phyloP scores from a whole-genome alignment of 37 sponge, comb jelly and placozoan genomes.

The Spongilla lacustris region DNA sequence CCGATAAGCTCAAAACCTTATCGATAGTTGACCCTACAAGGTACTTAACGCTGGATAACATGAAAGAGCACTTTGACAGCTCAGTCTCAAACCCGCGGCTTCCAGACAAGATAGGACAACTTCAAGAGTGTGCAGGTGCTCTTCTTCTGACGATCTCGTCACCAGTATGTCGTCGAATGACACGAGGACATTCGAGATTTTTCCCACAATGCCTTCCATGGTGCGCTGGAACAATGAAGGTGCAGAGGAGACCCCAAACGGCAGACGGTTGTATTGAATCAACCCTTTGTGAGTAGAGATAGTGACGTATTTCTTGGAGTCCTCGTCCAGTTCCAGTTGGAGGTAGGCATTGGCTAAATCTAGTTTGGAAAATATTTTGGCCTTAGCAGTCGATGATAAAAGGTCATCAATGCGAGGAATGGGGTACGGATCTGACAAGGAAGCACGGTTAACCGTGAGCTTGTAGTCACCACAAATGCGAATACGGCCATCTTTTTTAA shows the following conservation, averaged over 20 bases:
- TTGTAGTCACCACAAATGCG: not conserved
- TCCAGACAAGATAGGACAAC: not conserved
- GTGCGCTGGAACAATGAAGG: not conserved
- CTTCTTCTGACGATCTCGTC: not conserved
- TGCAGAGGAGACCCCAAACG: not conserved
- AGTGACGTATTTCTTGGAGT: not conserved
- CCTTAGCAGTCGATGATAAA: not conserved
- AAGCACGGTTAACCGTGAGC: not conserved
- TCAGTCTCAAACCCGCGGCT: not conserved
- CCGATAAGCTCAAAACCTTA: too few relatives aligned
- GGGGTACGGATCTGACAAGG: not conserved
- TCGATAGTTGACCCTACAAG: too few relatives aligned
- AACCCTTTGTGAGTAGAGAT: not conserved
- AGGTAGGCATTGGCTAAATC: not conserved
- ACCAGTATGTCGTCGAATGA: not conserved
- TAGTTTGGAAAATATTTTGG: not conserved
- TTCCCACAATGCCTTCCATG: not conserved
- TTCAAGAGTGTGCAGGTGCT: not conserved
- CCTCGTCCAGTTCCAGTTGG: conserved; percentile 5
- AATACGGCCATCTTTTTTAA: not conserved
- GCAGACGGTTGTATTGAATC: not conserved
- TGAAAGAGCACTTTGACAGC: not conserved
- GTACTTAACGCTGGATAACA: not conserved
- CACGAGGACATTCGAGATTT: not conserved
- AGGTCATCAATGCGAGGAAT: not conserved